Evolutionary conservation across 2,797 vertebrate species (phyloP).

Genomic region (Hoplostethus atlanticus): DNA sequence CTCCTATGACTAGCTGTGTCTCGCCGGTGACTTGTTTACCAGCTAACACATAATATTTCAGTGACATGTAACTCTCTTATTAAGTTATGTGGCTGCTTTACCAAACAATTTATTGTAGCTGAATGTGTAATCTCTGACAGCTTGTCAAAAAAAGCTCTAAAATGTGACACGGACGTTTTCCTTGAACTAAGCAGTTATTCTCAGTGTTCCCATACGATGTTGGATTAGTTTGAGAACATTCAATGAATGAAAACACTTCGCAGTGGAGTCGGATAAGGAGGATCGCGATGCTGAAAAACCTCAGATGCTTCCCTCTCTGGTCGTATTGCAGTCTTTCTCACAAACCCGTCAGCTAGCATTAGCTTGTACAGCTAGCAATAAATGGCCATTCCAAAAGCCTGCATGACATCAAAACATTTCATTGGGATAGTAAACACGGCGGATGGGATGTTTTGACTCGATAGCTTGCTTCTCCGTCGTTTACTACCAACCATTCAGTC

Average conservation of each 20-base stretch:
- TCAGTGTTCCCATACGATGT: neutral
- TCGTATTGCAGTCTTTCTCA: conserved; percentile 68
- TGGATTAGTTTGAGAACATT: neutral
- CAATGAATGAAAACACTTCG: conserved; percentile 38
- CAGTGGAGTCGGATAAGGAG: conserved; percentile 38
- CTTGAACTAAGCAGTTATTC: neutral
- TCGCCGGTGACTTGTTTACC: neutral
- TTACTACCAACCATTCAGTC: conserved; percentile 71
- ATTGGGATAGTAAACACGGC: conserved; percentile 15
- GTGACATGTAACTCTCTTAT: neutral
- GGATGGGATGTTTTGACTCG: neutral
- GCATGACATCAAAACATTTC: conserved; percentile 25
- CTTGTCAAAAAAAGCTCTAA: conserved; percentile 1
- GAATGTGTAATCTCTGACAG: conserved; percentile 12
- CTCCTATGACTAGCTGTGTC: neutral
- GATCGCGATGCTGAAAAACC: conserved; percentile 68
- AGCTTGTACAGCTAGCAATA: conserved; percentile 77
- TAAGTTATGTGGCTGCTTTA: neutral
- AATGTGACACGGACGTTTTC: neutral
- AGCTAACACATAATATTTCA: neutral
- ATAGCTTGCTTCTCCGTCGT: conserved; percentile 58
- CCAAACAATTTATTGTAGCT: neutral
- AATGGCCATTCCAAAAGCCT: conserved; percentile 64
- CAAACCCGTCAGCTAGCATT: conserved; percentile 80
- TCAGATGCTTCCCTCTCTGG: conserved; percentile 67